phyloP scores from a whole-genome alignment of 1,140 invertebrate species.

The Micrasema minimum region DNA sequence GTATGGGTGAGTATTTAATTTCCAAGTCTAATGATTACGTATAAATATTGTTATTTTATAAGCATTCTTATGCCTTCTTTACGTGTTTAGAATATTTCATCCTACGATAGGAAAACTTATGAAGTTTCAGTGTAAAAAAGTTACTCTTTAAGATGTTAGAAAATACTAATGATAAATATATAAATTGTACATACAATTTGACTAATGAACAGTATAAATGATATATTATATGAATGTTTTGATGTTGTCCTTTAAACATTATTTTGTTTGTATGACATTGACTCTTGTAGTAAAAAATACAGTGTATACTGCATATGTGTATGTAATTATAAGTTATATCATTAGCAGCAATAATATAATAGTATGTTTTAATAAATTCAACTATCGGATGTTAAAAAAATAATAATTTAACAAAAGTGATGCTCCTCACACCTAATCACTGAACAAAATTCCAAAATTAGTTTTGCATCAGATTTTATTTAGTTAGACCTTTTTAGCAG shows the following conservation, averaged over 20 bases:
- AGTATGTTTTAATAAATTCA: slow-evolving; percentile 21
- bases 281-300: slow-evolving; percentile 12
- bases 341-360: slow-evolving; percentile 31
- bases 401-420: neutral
- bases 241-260: slow-evolving; percentile 27
- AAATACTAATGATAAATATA: slow-evolving; percentile 31
- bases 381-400: too few species aligned
- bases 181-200: slow-evolving; percentile 32
- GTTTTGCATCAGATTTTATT: too few species aligned
- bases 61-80: slow-evolving; percentile 32
- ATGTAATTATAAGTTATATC: slow-evolving; percentile 24
- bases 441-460: too few species aligned
- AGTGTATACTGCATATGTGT: slow-evolving; percentile 26
- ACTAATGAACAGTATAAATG: slow-evolving; percentile 1
- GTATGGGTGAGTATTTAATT: neutral
- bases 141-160: slow-evolving; percentile 32
- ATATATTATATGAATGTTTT: slow-evolving; percentile 29
- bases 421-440: neutral
- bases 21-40: slow-evolving; percentile 6
- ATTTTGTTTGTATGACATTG: slow-evolving; percentile 18
- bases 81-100: slow-evolving; percentile 33
- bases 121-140: slow-evolving; percentile 32
- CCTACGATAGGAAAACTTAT: slow-evolving; percentile 33
- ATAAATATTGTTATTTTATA: slow-evolving; percentile 23
- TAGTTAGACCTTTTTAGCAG: too few species aligned